Evolutionary conservation across 2,888 invertebrate species (phyloP), one percentile per base, ranked within the genome.

Genomic region (Drosophila gaucha): DNA sequence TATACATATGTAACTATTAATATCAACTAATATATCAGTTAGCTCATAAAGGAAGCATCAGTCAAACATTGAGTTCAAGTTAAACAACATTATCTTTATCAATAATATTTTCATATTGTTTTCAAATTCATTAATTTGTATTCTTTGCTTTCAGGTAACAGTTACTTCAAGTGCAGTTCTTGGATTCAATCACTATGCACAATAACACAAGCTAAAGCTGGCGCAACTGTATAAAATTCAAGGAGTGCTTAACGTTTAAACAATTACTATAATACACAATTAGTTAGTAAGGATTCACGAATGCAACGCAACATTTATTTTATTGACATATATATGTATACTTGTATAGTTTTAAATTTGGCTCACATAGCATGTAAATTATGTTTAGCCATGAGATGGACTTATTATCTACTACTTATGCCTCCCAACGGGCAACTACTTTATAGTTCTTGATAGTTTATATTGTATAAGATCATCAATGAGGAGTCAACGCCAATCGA

Each of bases 361-460:
- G 52, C 47, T 72, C 47, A 60, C 20, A n/a, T 60, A 54, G 55
- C 28, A 20, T 6, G 4, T 30, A 54, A 36, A 26, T 44, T 52
- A 74, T 33, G 24, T 31, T 22, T 39, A 52, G 14, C 64, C 83
- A 85, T 78, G 3, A 59, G 59, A 85, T 86, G 83, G 70, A 57
- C 30, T 44, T 63, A 28, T 44, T 63, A 28, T 46, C 46, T 31
- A 26, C n/a, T 67, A 41, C 18, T 18, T 10, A 43, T 62, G 56
- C n/a, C 20, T 39, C 10, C 33, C 41, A 26, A 30, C 4, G 20
- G 28, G 28, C 50, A 31, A 51, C 39, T n/a, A 36, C 5, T 12
- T 31, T 33, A 5, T 51, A 69, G 41, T 16, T 62, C 12, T 38
- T 14, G 55, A 18, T 50, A 54, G 30, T 10, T 16, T 1, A 10